Percentiles rank a stretch among this genome's conserved stretches.
These are phyloP conservation scores for Electrona antarctica DNA, from an alignment of 2,113 vertebrate species.

Conservation along the genomic window DNA sequence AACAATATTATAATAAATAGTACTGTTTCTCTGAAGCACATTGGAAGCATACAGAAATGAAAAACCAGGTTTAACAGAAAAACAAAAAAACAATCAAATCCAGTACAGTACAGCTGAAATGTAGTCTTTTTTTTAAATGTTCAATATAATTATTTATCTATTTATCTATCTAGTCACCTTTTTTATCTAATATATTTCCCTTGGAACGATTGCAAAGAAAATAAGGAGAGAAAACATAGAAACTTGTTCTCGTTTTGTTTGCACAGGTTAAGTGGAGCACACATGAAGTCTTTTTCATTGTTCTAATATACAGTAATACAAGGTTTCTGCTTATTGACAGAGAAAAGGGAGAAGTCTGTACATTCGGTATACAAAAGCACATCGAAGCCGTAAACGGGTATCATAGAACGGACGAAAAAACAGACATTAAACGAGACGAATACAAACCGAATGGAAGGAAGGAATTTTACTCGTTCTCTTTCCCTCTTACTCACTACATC, in stretches of 20 bases:
- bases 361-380: constrained; percentile 72
- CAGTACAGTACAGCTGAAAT: constrained; percentile 60
- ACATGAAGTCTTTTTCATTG: constrained; percentile 63
- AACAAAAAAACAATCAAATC: constrained; percentile 55
- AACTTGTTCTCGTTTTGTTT: constrained; percentile 49
- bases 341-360: constrained; percentile 59
- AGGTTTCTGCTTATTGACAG: constrained; percentile 59
- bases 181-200: constrained; percentile 54
- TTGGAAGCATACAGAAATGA: constrained; percentile 74
- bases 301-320: constrained; percentile 67
- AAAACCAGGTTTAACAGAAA: constrained; percentile 39
- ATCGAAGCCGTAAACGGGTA: constrained; percentile 52
- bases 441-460: constrained; percentile 46
- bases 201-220: constrained; percentile 61
- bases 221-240: constrained; percentile 44
- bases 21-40: constrained; percentile 78
- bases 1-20: constrained; percentile 79
- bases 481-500: constrained; percentile 30
- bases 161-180: constrained; percentile 38
- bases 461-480: constrained; percentile 38
- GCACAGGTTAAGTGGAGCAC: constrained; percentile 72
- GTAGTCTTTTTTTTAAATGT: constrained; percentile 56
- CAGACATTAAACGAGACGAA: constrained; percentile 21
- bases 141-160: constrained; percentile 60
- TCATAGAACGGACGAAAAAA: constrained; percentile 7